These are phyloP conservation scores for Aphelocoma californica DNA, from an alignment of 2,797 vertebrate genomes.

Conservation along the genomic window DNA sequence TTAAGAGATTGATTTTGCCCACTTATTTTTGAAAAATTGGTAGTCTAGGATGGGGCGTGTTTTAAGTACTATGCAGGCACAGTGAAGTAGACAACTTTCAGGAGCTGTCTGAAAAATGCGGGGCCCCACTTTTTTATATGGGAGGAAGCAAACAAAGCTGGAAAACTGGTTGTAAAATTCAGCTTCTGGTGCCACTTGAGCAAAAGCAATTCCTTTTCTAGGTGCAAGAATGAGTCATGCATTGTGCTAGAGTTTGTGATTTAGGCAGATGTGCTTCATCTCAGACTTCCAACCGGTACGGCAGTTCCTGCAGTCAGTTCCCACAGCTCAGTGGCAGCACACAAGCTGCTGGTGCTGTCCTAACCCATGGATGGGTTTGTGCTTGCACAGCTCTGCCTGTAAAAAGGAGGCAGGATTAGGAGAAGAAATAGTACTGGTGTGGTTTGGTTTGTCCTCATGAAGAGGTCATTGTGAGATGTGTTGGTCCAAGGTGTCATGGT, in stretches of 20 bases:
- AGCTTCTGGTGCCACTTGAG: background rate
- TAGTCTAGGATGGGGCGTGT: background rate
- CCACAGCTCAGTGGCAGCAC: background rate
- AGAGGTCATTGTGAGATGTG: fast-evolving
- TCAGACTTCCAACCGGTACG: fast-evolving
- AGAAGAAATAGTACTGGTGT: background rate
- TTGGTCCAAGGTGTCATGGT: fast-evolving
- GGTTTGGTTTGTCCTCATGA: background rate
- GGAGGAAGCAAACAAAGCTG: background rate
- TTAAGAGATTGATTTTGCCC: background rate
- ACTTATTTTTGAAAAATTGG: background rate
- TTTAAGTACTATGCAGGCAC: background rate
- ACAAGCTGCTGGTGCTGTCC: background rate
- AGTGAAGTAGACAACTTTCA: background rate
- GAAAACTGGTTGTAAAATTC: background rate
- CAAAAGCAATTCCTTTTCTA: background rate
- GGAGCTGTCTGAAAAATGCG: background rate
- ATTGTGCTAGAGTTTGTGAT: background rate
- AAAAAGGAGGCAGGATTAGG: background rate
- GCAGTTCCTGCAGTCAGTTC: background rate
- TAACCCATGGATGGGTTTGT: background rate
- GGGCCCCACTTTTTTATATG: background rate
- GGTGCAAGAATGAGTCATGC: background rate
- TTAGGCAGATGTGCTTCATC: background rate
- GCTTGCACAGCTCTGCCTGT: background rate